Base-by-base conservation (phyloP, 2,797 vertebrate species). In the Brachymystax lenok region DNA sequence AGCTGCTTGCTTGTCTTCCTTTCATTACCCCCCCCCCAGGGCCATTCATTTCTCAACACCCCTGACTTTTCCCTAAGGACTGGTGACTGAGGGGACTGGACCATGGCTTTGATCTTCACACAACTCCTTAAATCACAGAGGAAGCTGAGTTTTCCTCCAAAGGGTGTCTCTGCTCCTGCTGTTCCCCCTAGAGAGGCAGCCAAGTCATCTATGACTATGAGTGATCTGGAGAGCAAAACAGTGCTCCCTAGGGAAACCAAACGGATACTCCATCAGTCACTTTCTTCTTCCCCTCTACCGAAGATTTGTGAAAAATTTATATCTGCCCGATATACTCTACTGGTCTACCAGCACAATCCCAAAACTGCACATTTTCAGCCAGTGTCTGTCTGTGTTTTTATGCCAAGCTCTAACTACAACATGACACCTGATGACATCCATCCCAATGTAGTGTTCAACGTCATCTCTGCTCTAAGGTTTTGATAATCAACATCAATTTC, bases 101-200 rank as follows among this genome's bases (percentile, higher is more conserved):
- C 84, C 35, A 3, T 71, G 64, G 84, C 92, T 94, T 94, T 94
- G 91, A 94, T 94, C 92, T 92, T 91, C 88, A 87, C 85, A 92
- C 84, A 87, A 77, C 87, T 89, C 81, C 84, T 72, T 85, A 88
- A 92, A 91, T 90, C 88, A 88, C 85, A 86, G 64, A 91, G 88
- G 90, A 91, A 91, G 82, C 80, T 73, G 78, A 77, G 83, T 75
- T 90, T 90, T 88, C 85, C 80, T 88, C 90, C 82, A 91, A 91
- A 89, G 90, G 86, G 89, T 88, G 85, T 88, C 86, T 92, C 87
- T 86, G 89, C 85, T 89, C 79, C 80, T 28, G 72, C 79, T 28
- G 70, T 88, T 88, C 87, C 91, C 40, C 90, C 88, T 86, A 85
- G 88, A 91, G 89, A 78, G 86, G 81, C 21, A 89, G 72, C 78